Evolutionary conservation across 1,140 invertebrate species (phyloP), one percentile per base, ranked within the genome.

Genomic region (Bombus soroeensis): DNA sequence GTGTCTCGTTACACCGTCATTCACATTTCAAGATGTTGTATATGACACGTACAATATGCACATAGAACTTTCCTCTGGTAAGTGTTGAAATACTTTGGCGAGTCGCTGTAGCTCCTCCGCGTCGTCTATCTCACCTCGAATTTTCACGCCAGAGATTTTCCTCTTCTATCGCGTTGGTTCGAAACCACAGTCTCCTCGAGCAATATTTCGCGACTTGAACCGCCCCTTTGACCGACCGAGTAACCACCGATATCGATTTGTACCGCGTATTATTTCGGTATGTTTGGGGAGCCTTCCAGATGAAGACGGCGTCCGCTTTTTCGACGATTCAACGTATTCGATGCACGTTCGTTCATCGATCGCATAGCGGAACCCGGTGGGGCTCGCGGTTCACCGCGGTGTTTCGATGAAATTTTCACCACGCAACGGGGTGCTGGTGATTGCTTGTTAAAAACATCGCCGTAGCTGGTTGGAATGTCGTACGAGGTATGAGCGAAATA

Each of bases 161-260:
- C 18, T 15, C 37, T 59, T 13, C 12, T 34, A 62, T 13, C 13
- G 4, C 12, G 28, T n/a, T 15, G 15, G 8, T 22, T 37, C n/a
- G 76, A 72, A 62, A 78, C 71, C 34, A 71, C 74, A n/a, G 25
- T 5, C 22, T 32, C 6, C 74, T 77, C 3, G 8, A 32, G 59
- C 59, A 22, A 78, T 78, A 78, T 64, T 62, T 78, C 75, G 75
- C 57, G 34, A n/a, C 57, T 25, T 59, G 37, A 25, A 62, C 75
- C 57, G 15, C 47, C 72, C 47, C n/a, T 41, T 10, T 59, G 37
- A 3, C 64, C 64, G 37, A 18, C 22, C 43, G 25, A 43, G 22
- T 47, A 15, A 43, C 62, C 34, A 85, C 83, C 71, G 57, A 78
- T 87, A 90, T 68, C 86, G 86, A 88, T 88, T 83, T 47, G 86